A percentile compares a stretch with the other conserved stretches of the same genome.
phyloP scores from a whole-genome alignment of 2,797 vertebrate genomes.

The Lutjanus argentimaculatus region DNA sequence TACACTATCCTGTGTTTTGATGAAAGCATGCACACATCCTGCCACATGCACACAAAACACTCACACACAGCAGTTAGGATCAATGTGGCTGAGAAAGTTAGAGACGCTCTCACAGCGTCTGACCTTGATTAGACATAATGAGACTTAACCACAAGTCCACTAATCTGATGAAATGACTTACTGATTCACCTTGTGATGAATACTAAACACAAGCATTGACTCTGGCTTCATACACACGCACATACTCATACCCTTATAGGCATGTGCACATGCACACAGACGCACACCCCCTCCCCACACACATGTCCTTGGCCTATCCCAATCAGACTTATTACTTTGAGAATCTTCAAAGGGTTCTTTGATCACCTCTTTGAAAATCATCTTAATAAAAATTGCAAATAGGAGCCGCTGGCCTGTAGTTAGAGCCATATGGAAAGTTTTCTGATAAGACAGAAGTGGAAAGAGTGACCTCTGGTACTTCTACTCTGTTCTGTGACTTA shows the following conservation, averaged over 20 bases:
- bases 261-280: constrained; percentile 3
- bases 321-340: constrained; percentile 63
- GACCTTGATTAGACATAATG: constrained; percentile 79
- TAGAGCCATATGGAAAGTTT: constrained; percentile 41
- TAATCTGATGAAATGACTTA: constrained; percentile 70
- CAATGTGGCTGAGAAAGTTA: constrained; percentile 62
- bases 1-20: not conserved
- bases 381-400: constrained; percentile 50
- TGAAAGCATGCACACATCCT: not conserved
- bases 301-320: constrained; percentile 31
- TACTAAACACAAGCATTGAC: constrained; percentile 67
- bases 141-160: constrained; percentile 71
- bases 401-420: constrained; percentile 32
- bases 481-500: constrained; percentile 13
- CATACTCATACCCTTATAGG: constrained; percentile 9
- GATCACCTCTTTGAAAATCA: constrained; percentile 71
- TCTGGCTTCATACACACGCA: constrained; percentile 24
- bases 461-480: constrained; percentile 22
- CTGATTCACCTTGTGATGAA: constrained; percentile 65
- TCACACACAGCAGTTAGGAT: constrained; percentile 34
- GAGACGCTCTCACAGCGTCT: constrained; percentile 50
- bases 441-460: constrained; percentile 31
- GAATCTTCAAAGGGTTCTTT: constrained; percentile 75
- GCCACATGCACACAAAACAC: not conserved
- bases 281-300: not conserved